Evolutionary conservation across 2,797 vertebrate genomes (phyloP), one percentile per base, ranked within the genome.

Genomic region (Acanthornis magna): DNA sequence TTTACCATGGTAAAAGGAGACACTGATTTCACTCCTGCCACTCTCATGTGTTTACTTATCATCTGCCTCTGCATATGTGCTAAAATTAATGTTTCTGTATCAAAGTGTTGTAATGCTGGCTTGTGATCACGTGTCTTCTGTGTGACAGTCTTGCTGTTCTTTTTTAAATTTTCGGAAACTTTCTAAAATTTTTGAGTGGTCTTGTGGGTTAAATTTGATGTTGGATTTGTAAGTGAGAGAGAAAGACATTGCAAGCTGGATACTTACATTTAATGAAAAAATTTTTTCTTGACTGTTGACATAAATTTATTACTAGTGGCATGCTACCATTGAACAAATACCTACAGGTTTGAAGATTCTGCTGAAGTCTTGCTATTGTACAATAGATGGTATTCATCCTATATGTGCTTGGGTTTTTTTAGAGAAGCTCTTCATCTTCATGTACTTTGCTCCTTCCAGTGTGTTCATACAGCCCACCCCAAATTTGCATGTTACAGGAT

Each of bases 51-150:
- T 78, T 77, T 61, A 27, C 11, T 89, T 79, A 61, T 51, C 45
- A 36, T 36, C 36, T 84, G 32, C 62, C 20, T 79, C 70, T 84
- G 36, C 25, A 5, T 1, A 1, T 55, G 23, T 88, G 38, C 38
- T 45, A 43, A 88, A 60, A 36, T 74, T 79, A 77, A 53, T 29
- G 8, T 36, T 55, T 32, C 29, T 91, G 1, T 66, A 16, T 91
- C 42, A 13, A 18, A 83, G 40, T 72, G n/a, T n/a, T 92, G 18
- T 53, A 34, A 50, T 61, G n/a, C 30, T 74, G 61, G 17, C 72
- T 77, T 43, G n/a, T 42, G 36, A 70, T 82, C 36, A 10, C 0
- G 0, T 13, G 3, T 63, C 43, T 68, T 75, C 29, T 1, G 0
- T 57, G 16, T 83, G 38, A 45, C 36, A 63, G 23, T 50, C 13